These are phyloP conservation scores for Xyrichtys novacula DNA, from an alignment of 2,797 vertebrate species.

Conservation along the genomic window DNA sequence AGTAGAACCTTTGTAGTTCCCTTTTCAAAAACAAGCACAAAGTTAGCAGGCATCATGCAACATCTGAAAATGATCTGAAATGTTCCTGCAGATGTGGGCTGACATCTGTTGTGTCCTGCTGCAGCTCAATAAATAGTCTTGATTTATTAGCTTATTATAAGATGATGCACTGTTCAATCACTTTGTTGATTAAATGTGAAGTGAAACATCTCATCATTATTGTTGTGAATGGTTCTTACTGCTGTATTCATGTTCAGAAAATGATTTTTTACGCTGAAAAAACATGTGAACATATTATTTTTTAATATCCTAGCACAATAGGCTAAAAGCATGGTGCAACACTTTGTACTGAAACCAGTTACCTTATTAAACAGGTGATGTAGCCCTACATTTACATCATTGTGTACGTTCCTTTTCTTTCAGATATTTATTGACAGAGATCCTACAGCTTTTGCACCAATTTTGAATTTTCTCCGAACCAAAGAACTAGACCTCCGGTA, in stretches of 20 bases:
- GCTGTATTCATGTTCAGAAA: background rate
- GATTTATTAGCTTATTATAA: background rate
- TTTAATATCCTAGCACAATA: too few species aligned
- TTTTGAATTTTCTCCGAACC: conserved; percentile 98
- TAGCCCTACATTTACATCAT: background rate
- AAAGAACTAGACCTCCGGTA: conserved; percentile 98
- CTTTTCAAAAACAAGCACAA: conserved; percentile 32
- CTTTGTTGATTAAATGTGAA: too few species aligned
- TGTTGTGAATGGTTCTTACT: background rate
- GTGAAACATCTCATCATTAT: background rate
- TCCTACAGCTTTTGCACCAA: conserved; percentile 97
- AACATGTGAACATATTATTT: too few species aligned
- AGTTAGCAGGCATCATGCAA: background rate
- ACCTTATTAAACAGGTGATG: background rate
- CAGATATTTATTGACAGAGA: conserved; percentile 99
- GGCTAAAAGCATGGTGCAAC: background rate
- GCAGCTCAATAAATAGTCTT: conserved; percentile 12
- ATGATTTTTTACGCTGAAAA: background rate
- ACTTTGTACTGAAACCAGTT: background rate
- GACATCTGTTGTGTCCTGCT: conserved; percentile 17
- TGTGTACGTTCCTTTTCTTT: conserved; percentile 50
- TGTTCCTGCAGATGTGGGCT: conserved; percentile 10
- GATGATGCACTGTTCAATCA: background rate
- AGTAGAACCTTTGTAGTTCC: conserved; percentile 81
- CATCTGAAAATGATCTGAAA: background rate